These are phyloP conservation scores for Haliclona indistincta DNA, from an alignment of 37 sponge, comb jelly and placozoan species.

Conservation along the genomic window DNA sequence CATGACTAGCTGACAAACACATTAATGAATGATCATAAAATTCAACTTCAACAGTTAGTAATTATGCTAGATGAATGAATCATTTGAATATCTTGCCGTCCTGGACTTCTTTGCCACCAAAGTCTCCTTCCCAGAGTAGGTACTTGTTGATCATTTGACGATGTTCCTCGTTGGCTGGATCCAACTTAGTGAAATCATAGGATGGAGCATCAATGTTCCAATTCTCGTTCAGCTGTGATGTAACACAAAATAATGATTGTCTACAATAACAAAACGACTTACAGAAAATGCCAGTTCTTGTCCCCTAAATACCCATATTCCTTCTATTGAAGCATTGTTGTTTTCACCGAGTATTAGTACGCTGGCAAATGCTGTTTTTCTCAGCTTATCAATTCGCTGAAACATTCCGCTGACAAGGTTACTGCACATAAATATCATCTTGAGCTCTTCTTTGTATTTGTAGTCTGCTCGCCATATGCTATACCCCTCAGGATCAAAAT, in stretches of 20 bases:
- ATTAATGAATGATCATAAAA: not conserved
- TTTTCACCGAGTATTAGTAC: constrained; percentile 70
- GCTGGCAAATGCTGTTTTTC: constrained; percentile 82
- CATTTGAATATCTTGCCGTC: constrained; percentile 90
- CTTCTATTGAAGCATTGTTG: constrained; percentile 54
- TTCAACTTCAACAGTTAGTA: too few relatives aligned
- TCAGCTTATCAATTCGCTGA: constrained; percentile 85
- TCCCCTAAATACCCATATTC: constrained; percentile 89
- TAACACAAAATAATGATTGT: not conserved
- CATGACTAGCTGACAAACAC: not conserved
- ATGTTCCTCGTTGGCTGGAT: constrained; percentile 57
- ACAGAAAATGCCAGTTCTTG: constrained; percentile 85
- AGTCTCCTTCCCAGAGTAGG: constrained; percentile 77
- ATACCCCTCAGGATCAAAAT: constrained; percentile 87
- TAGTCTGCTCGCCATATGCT: constrained; percentile 83
- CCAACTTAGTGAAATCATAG: constrained; percentile 74
- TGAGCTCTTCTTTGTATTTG: constrained; percentile 71
- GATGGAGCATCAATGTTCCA: constrained; percentile 93
- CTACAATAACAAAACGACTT: constrained; percentile 1
- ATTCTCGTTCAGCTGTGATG: constrained; percentile 58
- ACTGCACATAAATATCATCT: constrained; percentile 75
- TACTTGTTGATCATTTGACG: constrained; percentile 58
- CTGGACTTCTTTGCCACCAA: constrained; percentile 55
- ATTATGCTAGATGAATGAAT: not conserved
- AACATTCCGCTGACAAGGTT: constrained; percentile 90